Evolutionary conservation across 2,797 vertebrate species (phyloP), one percentile per base, ranked within the genome.

Genomic region (Lutjanus argentimaculatus): DNA sequence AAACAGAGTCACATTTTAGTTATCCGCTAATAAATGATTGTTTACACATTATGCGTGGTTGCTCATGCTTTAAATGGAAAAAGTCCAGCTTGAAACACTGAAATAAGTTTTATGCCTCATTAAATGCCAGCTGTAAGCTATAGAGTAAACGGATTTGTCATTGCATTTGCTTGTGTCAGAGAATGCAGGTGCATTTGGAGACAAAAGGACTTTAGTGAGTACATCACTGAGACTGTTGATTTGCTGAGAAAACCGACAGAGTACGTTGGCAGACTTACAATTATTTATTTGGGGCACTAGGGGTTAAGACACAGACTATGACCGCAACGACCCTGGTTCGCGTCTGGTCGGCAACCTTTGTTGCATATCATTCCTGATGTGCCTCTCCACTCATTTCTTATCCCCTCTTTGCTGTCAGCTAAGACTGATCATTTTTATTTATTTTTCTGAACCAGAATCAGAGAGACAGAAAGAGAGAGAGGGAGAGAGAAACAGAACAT

Each of bases 1-100:
- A 91, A 85, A 90, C 86, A 74, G 66, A 72, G 80, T 86, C 70
- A 69, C 79, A 80, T 80, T 91, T 82, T 80, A 85, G 74, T 85
- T 85, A 87, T 90, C 72, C 49, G 9, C 85, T 89, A 88, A 93
- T 91, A 87, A 86, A 89, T 82, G 55, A 81, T 56, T 95, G 92
- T 95, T 92, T 94, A 93, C 88, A 86, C 57, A 80, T 51, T 40
- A 73, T 61, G 87, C 91, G 79, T 91, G 90, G 79, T 46, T 72
- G 85, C 85, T 76, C 93, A 92, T 56, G 88, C 89, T 72, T 84
- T 43, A 89, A 94, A 93, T 90, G 49, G 65, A 87, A 88, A 90
- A 86, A 76, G 66, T 83, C 75, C 73, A 75, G 76, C 75, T 55
- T 21, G 63, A 91, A 90, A 89, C 48, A 43, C 14, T 76, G 75